Evolutionary conservation across 2,888 invertebrate species (phyloP).

Genomic region (Melitaea athalia): DNA sequence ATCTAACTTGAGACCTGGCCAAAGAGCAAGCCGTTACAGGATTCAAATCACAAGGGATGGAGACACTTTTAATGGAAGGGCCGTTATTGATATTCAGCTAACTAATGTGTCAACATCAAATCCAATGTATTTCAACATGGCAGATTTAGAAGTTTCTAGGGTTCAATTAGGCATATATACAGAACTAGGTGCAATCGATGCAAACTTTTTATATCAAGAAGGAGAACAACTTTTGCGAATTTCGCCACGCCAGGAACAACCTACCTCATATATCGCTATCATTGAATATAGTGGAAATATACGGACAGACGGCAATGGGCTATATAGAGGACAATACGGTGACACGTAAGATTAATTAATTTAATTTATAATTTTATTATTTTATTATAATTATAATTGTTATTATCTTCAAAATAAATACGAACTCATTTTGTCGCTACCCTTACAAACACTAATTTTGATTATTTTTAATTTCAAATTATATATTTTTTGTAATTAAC

Average conservation of each 20-base stretch:
- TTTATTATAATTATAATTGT: too few relatives aligned
- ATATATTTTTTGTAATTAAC: too few relatives aligned
- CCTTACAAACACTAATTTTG: too few relatives aligned
- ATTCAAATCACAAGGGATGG: constrained; percentile 53
- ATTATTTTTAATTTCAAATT: too few relatives aligned
- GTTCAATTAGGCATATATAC: constrained; percentile 54
- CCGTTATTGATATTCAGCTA: constrained; percentile 49
- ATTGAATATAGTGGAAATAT: constrained; percentile 57
- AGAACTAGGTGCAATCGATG: constrained; percentile 44
- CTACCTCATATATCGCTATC: constrained; percentile 49
- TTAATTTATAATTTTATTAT: too few relatives aligned
- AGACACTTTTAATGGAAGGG: constrained; percentile 52
- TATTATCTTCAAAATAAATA: too few relatives aligned
- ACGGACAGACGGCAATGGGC: constrained; percentile 47
- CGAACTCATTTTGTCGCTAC: too few relatives aligned
- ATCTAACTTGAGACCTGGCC: constrained; percentile 52
- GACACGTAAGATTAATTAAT: constrained; percentile 35
- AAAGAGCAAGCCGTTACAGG: constrained; percentile 49
- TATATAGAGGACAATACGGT: constrained; percentile 36
- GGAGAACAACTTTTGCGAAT: constrained; percentile 51
- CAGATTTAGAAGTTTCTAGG: constrained; percentile 47
- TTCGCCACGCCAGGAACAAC: constrained; percentile 33
- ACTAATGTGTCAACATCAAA: constrained; percentile 47
- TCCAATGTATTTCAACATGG: constrained; percentile 48
- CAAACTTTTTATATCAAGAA: constrained; percentile 33